Evolutionary conservation across 2,888 invertebrate genomes (phyloP), one percentile per base, ranked within the genome.

Genomic region (Anoplius nigerrimus): DNA sequence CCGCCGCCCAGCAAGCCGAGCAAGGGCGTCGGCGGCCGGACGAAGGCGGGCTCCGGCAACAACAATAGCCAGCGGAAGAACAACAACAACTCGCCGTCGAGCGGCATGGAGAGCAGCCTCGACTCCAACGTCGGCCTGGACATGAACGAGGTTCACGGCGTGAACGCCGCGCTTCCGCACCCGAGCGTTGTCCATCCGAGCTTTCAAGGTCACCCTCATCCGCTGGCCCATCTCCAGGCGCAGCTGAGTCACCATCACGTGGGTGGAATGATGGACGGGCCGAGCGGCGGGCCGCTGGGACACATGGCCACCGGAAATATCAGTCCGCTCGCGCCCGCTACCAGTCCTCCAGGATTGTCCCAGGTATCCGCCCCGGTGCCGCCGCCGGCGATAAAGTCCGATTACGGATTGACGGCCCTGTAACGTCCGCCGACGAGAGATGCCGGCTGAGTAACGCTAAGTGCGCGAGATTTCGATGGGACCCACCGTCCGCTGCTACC

Each of bases 361-460:
- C 78, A 78, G 62, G 76, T 78, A 68, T 58, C 78, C 6, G 68
- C 84, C n/a, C 74, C 82, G 24, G 80, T 83, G 1, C 75, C 72
- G 62, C 81, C 83, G 78, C 90, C 92, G 73, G 91, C 93, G 84
- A 95, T 95, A 84, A 96, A 96, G 90, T 95, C 95, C 81, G 96
- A 96, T 90, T 96, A 96, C 88, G 96, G 95, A 89, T 92, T 97
- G 84, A 96, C 95, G 88, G 93, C 95, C 62, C 91, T 93, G 89
- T 93, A 93, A 92, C 89, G 89, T 80, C 82, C 81, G 78, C 34
- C 34, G 34, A 11, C 11, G 34, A 34, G 34, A 34, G 34, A 34
- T 34, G 8, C 34, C 34, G 11, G 34, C 11, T 6, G 6, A 6
- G 34, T 34, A 34, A 34, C 11, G 34, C 34, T 34, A 11, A 34